Evolutionary conservation across 2,113 vertebrate species (phyloP), one percentile per base, ranked within the genome.

Genomic region (Trogon surrucura): DNA sequence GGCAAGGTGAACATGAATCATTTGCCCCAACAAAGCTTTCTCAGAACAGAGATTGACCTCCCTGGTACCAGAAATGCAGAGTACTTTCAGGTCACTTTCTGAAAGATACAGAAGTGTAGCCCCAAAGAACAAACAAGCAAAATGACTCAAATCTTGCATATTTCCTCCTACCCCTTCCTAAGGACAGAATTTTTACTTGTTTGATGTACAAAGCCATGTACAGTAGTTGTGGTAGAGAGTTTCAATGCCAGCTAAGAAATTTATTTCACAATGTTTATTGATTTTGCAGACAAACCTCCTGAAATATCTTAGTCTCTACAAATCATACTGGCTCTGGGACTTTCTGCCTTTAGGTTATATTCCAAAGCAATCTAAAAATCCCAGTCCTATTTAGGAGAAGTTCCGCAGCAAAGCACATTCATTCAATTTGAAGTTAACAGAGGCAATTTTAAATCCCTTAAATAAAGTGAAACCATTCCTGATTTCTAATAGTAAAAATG

Each of bases 181-280:
- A 78, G 20, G 77, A 58, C 20, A 67, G 34, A 56, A 51, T 77
- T 96, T 92, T 48, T 67, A 83, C n/a, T 32, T 48, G 26, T 18
- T 71, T 47, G 34, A 44, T 45, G 18, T 71, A 61, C 45, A 72
- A 91, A 87, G 10, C 11, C n/a, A 48, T 47, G 57, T 47, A 48
- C 7, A 51, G 66, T n/a, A 53, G 51, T 32, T 79, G 61, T 44
- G 25, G 36, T 26, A 74, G 41, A 83, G 61, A 79, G 84, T 86
- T 84, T 69, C 51, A 88, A 60, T 73, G 62, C 29, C 70, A 82
- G 60, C 16, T 80, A 36, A 38, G 23, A 95, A 82, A 94, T 94
- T 91, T 93, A 88, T 94, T 90, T 82, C 64, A 85, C 91, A 95
- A 80, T 62, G 67, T 13, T 83, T 88, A 91, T 88, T 80, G 90